These are phyloP conservation scores for cat (Felis catus) DNA, from an alignment of 2,113 vertebrate species.

Conservation along the genomic window F.catus_Fca126_mat1.0 CM031418.1:35043001-35043500, in stretches of 20 bases:
- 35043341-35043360: neutral
- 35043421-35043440: neutral
- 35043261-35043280: neutral
- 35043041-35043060: neutral
- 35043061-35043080: neutral
- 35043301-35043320: neutral
- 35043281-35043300: too few species aligned
- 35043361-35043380: neutral
- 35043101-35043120: neutral
- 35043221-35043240: neutral
- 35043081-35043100: neutral
- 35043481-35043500: too few species aligned
- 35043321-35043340: neutral
- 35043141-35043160: neutral
- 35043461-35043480: too few species aligned
- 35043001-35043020: neutral
- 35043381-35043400: neutral
- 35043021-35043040: neutral
- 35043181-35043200: neutral
- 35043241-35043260: neutral
- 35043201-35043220: neutral
- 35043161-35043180: neutral
- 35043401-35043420: neutral
- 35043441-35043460: too few species aligned
- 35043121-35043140: neutral